Evolutionary conservation across 2,113 vertebrate species (phyloP), one percentile per base, ranked within the genome.

Genomic region (Mugil cephalus): DNA sequence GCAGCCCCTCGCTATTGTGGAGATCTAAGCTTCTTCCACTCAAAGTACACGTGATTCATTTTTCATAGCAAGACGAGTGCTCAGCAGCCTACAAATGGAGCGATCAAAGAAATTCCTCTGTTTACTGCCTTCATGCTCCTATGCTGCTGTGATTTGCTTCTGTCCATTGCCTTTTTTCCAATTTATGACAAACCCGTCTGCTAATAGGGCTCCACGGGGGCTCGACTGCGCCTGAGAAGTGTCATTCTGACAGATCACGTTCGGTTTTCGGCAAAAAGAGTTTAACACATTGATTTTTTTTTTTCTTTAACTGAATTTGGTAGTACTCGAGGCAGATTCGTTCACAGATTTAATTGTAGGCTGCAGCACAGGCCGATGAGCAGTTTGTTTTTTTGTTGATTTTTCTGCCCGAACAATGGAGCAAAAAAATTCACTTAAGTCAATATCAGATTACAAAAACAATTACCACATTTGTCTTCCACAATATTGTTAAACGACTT

Each of bases 401-500:
- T 12, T 19, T 19, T 10, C 10, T 9, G 4, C 11, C 50, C 64
- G 19, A 58, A 69, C 62, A 74, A 48, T 47, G 45, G 62, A 65
- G 19, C 50, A 19, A 70, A 56, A 70, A 56, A 71, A 65, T 85
- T 75, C 50, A 72, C 55, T 71, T 47, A 47, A 83, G 74, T 83
- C 50, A 74, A 80, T 71, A 80, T 87, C 72, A 80, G 66, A 86
- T 86, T 72, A 79, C 50, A 69, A 68, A 81, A 88, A 88, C 86
- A 84, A 83, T 89, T 75, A 69, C 24, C 56, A 47, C 73, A 76
- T 86, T 89, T 88, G 76, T 91, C 85, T 78, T 67, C 36, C 53
- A 61, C 60, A 76, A 63, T 77, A 74, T 80, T 70, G 43, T 67
- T 67, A 54, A 82, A 88, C 68, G 62, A 75, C 66, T 79, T 72